Percentiles rank a stretch among this genome's conserved stretches.
Evolutionary conservation across 2,113 vertebrate species (phyloP).

Genomic region (Sialia sialis): DNA sequence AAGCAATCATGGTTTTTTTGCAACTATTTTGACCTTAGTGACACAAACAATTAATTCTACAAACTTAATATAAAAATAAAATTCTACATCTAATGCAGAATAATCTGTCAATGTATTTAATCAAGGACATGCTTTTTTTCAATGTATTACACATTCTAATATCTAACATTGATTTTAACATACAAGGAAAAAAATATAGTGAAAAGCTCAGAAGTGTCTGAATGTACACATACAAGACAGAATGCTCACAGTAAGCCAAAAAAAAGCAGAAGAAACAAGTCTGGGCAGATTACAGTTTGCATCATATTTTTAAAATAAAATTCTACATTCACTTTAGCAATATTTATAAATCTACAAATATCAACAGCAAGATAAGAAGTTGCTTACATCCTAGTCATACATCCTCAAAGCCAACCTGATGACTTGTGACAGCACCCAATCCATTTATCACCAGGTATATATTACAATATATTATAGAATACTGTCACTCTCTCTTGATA

Average conservation of each 20-base stretch:
- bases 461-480: slow-evolving; percentile 53
- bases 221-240: neutral
- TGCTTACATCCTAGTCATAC: slow-evolving; percentile 17
- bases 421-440: slow-evolving; percentile 47
- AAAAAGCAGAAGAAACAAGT: neutral
- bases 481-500: slow-evolving; percentile 41
- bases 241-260: neutral
- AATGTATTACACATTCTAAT: slow-evolving; percentile 70
- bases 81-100: slow-evolving; percentile 80
- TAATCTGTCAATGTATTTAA: slow-evolving; percentile 74
- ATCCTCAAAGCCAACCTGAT: slow-evolving; percentile 44
- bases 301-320: slow-evolving; percentile 38
- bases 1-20: slow-evolving; percentile 77
- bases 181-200: slow-evolving; percentile 49
- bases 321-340: slow-evolving; percentile 20
- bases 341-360: slow-evolving; percentile 49
- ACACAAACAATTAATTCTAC: slow-evolving; percentile 81
- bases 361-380: slow-evolving; percentile 31
- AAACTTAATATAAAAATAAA: slow-evolving; percentile 85
- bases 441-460: slow-evolving; percentile 52
- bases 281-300: neutral
- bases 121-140: slow-evolving; percentile 67
- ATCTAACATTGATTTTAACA: slow-evolving; percentile 69
- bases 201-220: slow-evolving; percentile 40
- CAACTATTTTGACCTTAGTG: slow-evolving; percentile 79